Evolutionary conservation across 2,797 vertebrate genomes (phyloP).

Genomic region (Mycteria americana): DNA sequence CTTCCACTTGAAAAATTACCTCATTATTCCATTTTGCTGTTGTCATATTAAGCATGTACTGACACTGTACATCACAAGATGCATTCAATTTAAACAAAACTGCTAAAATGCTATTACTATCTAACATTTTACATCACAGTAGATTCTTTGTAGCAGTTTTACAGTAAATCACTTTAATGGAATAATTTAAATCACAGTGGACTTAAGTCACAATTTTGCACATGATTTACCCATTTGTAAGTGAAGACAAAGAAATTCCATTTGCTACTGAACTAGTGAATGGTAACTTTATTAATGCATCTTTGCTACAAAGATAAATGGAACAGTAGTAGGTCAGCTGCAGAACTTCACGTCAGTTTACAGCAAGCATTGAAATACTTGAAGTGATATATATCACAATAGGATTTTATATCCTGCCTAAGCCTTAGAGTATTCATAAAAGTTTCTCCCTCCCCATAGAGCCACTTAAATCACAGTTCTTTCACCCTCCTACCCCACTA

Average conservation of each 20-base stretch:
- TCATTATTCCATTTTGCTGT: neutral
- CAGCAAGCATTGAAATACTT: slow-evolving; percentile 17
- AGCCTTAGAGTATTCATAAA: neutral
- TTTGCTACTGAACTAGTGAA: slow-evolving; percentile 7
- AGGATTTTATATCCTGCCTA: slow-evolving; percentile 10
- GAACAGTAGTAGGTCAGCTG: neutral
- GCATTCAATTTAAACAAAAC: neutral
- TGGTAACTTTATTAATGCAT: slow-evolving; percentile 36
- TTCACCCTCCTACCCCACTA: neutral
- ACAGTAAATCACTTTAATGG: neutral
- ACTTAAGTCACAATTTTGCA: neutral
- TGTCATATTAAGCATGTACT: neutral
- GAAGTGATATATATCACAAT: neutral
- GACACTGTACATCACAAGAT: neutral
- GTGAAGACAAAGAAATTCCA: slow-evolving; percentile 24
- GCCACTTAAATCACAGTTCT: neutral
- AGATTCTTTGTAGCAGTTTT: neutral
- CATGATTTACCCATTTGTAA: neutral
- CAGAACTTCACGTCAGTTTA: neutral
- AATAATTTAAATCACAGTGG: neutral
- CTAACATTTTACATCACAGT: neutral
- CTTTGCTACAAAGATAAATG: slow-evolving; percentile 33
- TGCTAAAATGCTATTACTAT: neutral
- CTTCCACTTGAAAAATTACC: neutral
- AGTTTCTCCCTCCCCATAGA: neutral